Evolutionary conservation across 1,140 invertebrate species (phyloP), one percentile per base, ranked within the genome.

Genomic region (Meteorus sp.): DNA sequence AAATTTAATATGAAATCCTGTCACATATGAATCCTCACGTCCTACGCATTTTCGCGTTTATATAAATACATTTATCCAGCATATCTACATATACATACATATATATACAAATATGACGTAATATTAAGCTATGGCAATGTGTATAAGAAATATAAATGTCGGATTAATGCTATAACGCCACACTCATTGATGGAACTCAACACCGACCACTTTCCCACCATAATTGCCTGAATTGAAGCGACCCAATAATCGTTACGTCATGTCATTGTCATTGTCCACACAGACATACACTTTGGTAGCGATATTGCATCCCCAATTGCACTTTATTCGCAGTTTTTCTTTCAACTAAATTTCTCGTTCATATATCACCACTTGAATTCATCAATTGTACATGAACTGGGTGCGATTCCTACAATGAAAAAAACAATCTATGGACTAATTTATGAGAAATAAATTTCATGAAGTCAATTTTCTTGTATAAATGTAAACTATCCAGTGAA

Each of bases 141-240:
- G 19, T 33, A 13, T 22, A 52, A 52, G 50, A 52, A 52, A 15
- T 19, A 35, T 52, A 50, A 50, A 50, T 13, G 47, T 35, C 29
- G 15, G 47, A 50, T 33, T 50, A 29, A 44, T 39, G 29, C 13
- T 45, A 23, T 56, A n/a, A n/a, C n/a, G n/a, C n/a, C 54, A 56
- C 37, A 31, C 44, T 48, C 43, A 56, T 47, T 45, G 45, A 37
- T 31, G 53, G 45, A 51, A 56, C 47, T 25, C 17, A 41, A 35
- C 33, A 56, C 33, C 48, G 39, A 51, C 13, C 44, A 48, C 55
- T 71, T 75, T 77, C 72, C 69, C 73, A 77, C 67, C 63, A 59
- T 72, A 77, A 77, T 77, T 77, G 73, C 55, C 62, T 70, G 64
- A 76, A 76, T 77, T 73, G 70, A 65, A 59, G 47, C 47, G 63